Evolutionary conservation across 2,113 vertebrate species (phyloP), one percentile per base, ranked within the genome.

Genomic region (Vulpes lagopus): DNA sequence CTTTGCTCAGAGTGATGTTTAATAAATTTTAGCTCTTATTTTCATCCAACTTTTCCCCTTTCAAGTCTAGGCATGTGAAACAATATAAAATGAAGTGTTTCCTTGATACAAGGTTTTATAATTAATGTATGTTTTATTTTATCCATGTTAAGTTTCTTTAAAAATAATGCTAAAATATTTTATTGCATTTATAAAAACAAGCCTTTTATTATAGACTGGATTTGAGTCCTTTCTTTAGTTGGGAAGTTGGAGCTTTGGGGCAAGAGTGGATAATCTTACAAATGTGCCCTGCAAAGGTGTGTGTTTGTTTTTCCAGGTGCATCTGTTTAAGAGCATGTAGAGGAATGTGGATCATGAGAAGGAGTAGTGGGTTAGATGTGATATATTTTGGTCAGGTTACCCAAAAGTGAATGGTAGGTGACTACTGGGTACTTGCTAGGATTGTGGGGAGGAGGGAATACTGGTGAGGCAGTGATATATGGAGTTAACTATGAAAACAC

Each of bases 11-110:
- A 73, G 38, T 30, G 14, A 55, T 53, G 57, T 49, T 91, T 19
- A 55, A 62, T 84, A 64, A 30, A 84, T 92, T 57, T 83, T 92
- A 96, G 78, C 60, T 79, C 64, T 85, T 76, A 65, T 76, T 95
- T 19, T 76, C 71, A 85, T 30, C 67, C 79, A 87, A 16, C 25
- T 4, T n/a, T 60, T 89, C 82, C 12, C 49, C 60, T 76, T 78
- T 19, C 27, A 82, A 79, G 25, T 82, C 49, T 86, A 90, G 43
- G 49, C 22, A 23, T 65, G 53, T 23, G 53, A 95, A 96, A 73
- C 57, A 67, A 59, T 51, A 60, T 49, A 80, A 95, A 86, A 43
- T 55, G 53, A 57, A 8, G 4, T 90, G 8, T 87, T 96, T 96
- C 22, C 71, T 88, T 80, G n/a, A 32, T 49, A 97, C 71, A 12